Evolutionary conservation across 2,888 invertebrate species (phyloP), one percentile per base, ranked within the genome.

Genomic region (Lycia hirtaria): DNA sequence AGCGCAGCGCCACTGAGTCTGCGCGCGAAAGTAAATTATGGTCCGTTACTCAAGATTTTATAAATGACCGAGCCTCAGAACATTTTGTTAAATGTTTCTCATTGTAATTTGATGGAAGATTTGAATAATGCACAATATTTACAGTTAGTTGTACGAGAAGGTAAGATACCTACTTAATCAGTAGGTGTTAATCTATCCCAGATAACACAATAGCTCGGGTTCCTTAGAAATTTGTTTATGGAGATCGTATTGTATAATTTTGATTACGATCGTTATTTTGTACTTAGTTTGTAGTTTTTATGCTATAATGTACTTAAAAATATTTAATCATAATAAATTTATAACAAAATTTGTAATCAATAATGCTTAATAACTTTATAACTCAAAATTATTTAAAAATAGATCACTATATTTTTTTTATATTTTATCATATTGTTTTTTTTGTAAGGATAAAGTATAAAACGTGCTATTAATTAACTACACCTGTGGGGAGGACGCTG

Each of bases 1-100:
- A 38, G 28, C 30, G 49, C 44, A 67, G 71, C 70, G 73, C 69
- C 72, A 69, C 66, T 51, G 57, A 33, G 49, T 32, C 51, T 41
- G 6, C 22, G 28, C 48, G 54, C 17, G 20, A 32, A 28, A 44
- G 6, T 10, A 28, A 38, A 37, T 22, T 17, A 17, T 9, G 2
- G 19, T 0, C 1, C 6, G 26, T 9, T 9, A 26, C 9, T 26
- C 26, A 9, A 26, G 9, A 1, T 26, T 3, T n/a, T n/a, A n/a
- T n/a, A n/a, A n/a, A n/a, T n/a, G n/a, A n/a, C n/a, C n/a, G n/a
- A n/a, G n/a, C n/a, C n/a, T n/a, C n/a, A 32, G 4, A 14, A 6
- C 3, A 32, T 6, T 32, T 12, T 14, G n/a, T 14, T n/a, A n/a
- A 14, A 32, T 15, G 14, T 14, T 32, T 32, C 14, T 12, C 14